A percentile compares a stretch with the other conserved stretches of the same genome.
Evolutionary conservation across 1,140 invertebrate species (phyloP).

Genomic region (Drosophila nannoptera): DNA sequence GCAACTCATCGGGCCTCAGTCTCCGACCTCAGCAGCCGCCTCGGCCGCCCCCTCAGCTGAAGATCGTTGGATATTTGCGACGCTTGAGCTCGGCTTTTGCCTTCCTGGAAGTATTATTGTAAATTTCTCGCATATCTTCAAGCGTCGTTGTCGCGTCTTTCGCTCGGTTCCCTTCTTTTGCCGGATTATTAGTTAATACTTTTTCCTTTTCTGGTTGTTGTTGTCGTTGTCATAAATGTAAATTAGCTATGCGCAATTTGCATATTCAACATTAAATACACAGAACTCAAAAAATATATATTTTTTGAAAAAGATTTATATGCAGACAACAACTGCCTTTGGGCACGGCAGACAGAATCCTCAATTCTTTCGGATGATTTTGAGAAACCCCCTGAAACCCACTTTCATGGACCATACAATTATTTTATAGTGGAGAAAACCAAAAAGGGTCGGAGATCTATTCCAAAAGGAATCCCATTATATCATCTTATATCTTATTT

Average conservation of each 20-base stretch:
- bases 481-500: too few species aligned
- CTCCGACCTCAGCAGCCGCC: background rate
- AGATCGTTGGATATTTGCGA: conserved; percentile 48
- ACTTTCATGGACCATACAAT: too few species aligned
- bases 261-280: conserved; percentile 73
- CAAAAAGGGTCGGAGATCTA: too few species aligned
- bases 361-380: too few species aligned
- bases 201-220: conserved; percentile 33
- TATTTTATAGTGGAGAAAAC: too few species aligned
- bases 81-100: conserved; percentile 58
- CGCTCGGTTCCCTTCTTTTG: conserved; percentile 33
- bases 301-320: conserved; percentile 24
- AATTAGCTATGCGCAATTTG: conserved; percentile 74
- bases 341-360: background rate
- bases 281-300: conserved; percentile 17
- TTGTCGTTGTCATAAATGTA: conserved; percentile 65
- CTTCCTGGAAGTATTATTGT: conserved; percentile 76
- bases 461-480: too few species aligned
- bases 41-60: background rate
- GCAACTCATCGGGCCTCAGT: conserved; percentile 34
- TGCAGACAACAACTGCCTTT: background rate
- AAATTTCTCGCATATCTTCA: conserved; percentile 75
- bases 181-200: conserved; percentile 76
- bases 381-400: too few species aligned
- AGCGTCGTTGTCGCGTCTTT: conserved; percentile 56